Conservation (phyloP, 2,113 vertebrate genomes). For the Psittacula cyanocephala region DNA sequence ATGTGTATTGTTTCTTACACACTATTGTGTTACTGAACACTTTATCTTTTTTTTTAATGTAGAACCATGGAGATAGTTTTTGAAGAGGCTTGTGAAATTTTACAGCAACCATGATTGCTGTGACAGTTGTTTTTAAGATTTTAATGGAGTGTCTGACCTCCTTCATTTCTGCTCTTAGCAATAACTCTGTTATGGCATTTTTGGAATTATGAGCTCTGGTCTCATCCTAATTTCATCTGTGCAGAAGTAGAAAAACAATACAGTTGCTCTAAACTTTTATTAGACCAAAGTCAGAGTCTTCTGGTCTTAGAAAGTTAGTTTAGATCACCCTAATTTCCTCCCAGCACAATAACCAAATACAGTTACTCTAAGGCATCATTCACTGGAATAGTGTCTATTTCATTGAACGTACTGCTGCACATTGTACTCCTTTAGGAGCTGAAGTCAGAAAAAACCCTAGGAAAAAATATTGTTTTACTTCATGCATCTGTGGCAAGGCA, state of each 20-base stretch:
- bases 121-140: background rate
- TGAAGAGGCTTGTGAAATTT: background rate
- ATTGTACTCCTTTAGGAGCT: background rate
- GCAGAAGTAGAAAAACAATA: slow-evolving; percentile 1
- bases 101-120: background rate
- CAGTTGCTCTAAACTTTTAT: background rate
- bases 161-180: background rate
- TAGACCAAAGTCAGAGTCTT: background rate
- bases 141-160: background rate
- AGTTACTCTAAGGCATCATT: background rate
- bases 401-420: background rate
- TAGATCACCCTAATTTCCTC: background rate
- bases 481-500: background rate
- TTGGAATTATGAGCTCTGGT: background rate
- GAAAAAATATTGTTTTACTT: background rate
- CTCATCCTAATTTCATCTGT: background rate
- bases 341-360: background rate
- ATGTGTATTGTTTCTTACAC: background rate
- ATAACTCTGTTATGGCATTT: background rate
- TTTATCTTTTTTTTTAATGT: background rate
- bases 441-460: background rate
- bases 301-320: background rate
- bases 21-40: background rate
- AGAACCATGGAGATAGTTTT: background rate
- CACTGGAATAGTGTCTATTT: background rate